Base-by-base conservation (phyloP, 2,113 vertebrate species). In the Calcarius ornatus region DNA sequence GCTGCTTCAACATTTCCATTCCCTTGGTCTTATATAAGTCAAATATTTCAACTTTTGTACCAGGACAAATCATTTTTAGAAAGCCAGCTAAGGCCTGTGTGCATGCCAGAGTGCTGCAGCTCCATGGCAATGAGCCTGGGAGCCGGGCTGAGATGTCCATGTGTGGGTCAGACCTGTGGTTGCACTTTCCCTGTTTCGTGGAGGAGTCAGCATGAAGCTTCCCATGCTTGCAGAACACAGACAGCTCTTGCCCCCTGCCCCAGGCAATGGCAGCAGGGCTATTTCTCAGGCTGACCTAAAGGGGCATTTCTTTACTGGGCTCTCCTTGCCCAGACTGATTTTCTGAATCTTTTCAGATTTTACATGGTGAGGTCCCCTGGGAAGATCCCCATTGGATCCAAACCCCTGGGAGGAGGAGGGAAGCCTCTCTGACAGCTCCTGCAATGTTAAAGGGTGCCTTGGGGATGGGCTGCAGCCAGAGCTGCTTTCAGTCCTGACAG, bases 311-410 rank as follows among this genome's bases (percentile, higher is more conserved):
- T 70, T 68, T 33, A 35, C 1, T 42, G 60, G 30, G 5, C 22
- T 59, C 5, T 42, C 21, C 45, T 84, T 69, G 45, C 19, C 30
- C 78, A 51, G 45, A 20, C 2, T 88, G 37, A 47, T 60, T 88
- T 80, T 85, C 64, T 53, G 35, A 73, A 31, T 70, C 10, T 72
- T 48, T 72, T 43, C 38, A 33, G 53, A 21, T 56, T 56, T 56
- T 21, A 31, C 4, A 1, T 3, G 37, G 11, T 28, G 22, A 79
- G 40, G 16, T n/a, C 1, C 11, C 43, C 45, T 2, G 4, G 63
- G 37, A 86, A 70, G 13, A 9, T n/a, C 9, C 12, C 38, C 0
- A 0, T 13, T 1, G 6, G 51, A n/a, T 78, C 79, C n/a, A 82
- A 64, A 63, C 22, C 22, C 0, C 0, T 7, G n/a, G 0, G 5